A percentile compares a stretch with the other conserved stretches of the same genome.
These are phyloP conservation scores for Tribolium madens DNA, from an alignment of 1,140 invertebrate species.

Conservation along the genomic window DNA sequence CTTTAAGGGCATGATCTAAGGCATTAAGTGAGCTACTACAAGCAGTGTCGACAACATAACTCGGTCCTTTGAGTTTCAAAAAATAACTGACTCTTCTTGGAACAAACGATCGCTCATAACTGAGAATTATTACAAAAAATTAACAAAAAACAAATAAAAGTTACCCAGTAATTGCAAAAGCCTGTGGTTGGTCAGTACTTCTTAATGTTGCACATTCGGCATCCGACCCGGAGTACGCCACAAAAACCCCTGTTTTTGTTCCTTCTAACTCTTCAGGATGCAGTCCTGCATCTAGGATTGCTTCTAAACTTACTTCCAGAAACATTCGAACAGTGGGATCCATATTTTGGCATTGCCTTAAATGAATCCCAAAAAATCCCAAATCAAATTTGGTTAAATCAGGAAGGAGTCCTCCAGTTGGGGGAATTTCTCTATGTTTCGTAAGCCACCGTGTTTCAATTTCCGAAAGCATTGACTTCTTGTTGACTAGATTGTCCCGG, in stretches of 20 bases:
- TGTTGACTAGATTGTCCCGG: conserved; percentile 82
- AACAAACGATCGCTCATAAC: conserved; percentile 71
- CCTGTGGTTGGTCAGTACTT: conserved; percentile 67
- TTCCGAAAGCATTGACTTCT: conserved; percentile 85
- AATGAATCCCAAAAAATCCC: conserved; percentile 83
- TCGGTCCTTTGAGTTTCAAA: conserved; percentile 80
- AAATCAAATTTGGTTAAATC: conserved; percentile 86
- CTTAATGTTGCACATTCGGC: conserved; percentile 79
- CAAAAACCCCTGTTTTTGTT: conserved; percentile 84
- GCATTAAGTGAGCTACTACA: conserved; percentile 92
- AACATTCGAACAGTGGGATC: conserved; percentile 90
- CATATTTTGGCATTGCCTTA: conserved; percentile 87
- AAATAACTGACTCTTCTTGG: conserved; percentile 89
- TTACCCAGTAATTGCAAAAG: background rate
- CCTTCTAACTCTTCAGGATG: conserved; percentile 73
- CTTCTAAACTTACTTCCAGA: conserved; percentile 87
- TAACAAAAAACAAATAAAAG: too few species aligned
- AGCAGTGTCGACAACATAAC: conserved; percentile 87
- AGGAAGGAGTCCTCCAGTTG: conserved; percentile 83
- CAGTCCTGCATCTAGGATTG: conserved; percentile 88
- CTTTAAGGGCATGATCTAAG: conserved; percentile 83
- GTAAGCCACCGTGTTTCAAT: conserved; percentile 82
- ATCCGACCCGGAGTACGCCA: conserved; percentile 78
- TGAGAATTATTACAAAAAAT: background rate
- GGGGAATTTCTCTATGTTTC: conserved; percentile 78